These are phyloP conservation scores for Morelia viridis DNA, from an alignment of 2,797 vertebrate genomes.

Conservation along the genomic window DNA sequence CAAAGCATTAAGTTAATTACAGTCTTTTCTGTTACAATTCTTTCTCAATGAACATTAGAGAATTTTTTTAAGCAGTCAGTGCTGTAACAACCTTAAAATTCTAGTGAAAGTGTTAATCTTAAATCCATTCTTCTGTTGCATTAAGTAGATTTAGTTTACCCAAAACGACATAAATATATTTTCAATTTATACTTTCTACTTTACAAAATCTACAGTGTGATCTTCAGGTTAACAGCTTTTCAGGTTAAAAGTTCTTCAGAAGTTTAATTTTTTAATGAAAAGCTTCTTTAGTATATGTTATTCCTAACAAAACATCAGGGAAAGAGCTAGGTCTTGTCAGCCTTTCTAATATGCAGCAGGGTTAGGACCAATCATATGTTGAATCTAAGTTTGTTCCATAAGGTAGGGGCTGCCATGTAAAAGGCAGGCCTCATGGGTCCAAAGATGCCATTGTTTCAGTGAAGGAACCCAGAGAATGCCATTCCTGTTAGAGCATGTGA, in stretches of 20 bases:
- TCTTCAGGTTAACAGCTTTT: not conserved
- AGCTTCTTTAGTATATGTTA: not conserved
- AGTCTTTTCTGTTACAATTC: not conserved
- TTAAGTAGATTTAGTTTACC: too few species aligned
- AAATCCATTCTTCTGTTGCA: not conserved
- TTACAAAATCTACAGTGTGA: not conserved
- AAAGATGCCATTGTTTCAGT: not conserved
- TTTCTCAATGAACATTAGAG: not conserved
- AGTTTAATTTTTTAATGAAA: not conserved
- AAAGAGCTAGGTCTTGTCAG: not conserved
- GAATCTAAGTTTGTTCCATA: not conserved
- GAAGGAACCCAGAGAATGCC: not conserved
- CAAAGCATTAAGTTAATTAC: not conserved
- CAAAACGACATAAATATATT: not conserved
- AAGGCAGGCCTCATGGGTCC: not conserved
- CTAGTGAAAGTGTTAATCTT: not conserved
- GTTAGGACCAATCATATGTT: not conserved
- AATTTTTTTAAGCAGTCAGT: not conserved
- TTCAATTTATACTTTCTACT: not conserved
- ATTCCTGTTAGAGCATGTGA: not conserved
- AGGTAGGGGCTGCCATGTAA: not conserved
- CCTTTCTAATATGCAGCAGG: not conserved
- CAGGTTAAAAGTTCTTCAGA: not conserved
- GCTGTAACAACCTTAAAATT: not conserved
- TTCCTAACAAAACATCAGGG: not conserved